Percentiles rank a stretch among this genome's conserved stretches.
phyloP scores from a whole-genome alignment of 2,888 invertebrate genomes.

The Elysia crispata region DNA sequence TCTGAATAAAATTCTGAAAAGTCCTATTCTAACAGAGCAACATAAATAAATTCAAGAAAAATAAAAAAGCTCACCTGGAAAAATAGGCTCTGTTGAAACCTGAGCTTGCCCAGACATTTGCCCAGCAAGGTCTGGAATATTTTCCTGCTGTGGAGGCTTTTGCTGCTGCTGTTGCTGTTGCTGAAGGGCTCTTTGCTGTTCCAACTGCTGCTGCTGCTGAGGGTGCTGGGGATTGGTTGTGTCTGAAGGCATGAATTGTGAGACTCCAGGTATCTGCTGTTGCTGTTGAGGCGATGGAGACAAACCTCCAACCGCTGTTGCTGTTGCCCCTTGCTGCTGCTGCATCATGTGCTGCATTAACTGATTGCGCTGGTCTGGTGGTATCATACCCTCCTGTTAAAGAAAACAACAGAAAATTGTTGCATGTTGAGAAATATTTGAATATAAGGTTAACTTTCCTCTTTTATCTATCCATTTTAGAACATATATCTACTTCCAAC shows the following conservation, averaged over 20 bases:
- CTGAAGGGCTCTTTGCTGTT: conserved; percentile 31
- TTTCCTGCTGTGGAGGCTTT: conserved; percentile 45
- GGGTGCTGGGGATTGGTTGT: conserved; percentile 33
- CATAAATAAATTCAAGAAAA: neutral
- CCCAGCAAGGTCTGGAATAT: conserved; percentile 51
- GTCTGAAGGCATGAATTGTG: no score
- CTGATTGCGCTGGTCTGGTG: conserved; percentile 2
- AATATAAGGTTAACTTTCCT: no score
- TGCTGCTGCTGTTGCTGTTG: conserved; percentile 52
- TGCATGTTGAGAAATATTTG: no score
- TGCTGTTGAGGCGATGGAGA: conserved; percentile 26
- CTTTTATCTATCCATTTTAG: no score
- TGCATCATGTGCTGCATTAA: conserved; percentile 1
- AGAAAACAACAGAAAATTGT: neutral
- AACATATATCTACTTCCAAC: no score
- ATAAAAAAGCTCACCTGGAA: conserved; percentile 35
- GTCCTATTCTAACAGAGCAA: neutral
- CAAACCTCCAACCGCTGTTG: conserved; percentile 11
- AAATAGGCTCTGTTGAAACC: conserved; percentile 32
- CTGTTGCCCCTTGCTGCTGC: conserved; percentile 76
- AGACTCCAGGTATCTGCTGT: conserved; percentile 13
- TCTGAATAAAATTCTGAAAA: no score
- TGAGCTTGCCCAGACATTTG: conserved; percentile 50
- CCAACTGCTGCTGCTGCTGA: conserved; percentile 36
- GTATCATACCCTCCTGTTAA: conserved; percentile 43